Evolutionary conservation across 2,888 invertebrate species (phyloP).

Genomic region (Polylopha cassiicola): DNA sequence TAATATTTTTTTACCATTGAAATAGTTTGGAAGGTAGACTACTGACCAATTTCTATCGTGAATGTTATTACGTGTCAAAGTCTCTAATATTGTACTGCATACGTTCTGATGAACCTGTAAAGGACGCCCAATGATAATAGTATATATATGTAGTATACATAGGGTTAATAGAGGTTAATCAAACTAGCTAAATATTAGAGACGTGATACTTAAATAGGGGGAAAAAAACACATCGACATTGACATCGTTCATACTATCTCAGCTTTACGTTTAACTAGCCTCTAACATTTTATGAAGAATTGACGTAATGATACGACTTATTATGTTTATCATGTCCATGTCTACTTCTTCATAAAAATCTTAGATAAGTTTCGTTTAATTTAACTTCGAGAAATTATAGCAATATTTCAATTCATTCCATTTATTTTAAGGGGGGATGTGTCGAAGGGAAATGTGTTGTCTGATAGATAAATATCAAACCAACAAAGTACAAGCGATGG

Average conservation of each 20-base stretch:
- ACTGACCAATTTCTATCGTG: slow-evolving; percentile 55
- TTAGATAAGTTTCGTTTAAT: slow-evolving; percentile 21
- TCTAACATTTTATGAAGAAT: slow-evolving; percentile 2
- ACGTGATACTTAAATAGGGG: too few species aligned
- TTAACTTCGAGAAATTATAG: slow-evolving; percentile 32
- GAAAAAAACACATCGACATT: slow-evolving; percentile 34
- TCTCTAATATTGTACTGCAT: too few species aligned
- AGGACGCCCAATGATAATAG: too few species aligned
- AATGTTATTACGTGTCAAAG: slow-evolving; percentile 33
- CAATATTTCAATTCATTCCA: slow-evolving; percentile 60
- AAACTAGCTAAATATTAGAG: too few species aligned
- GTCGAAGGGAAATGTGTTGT: slow-evolving; percentile 32
- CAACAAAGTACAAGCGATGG: slow-evolving; percentile 69
- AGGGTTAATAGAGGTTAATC: too few species aligned
- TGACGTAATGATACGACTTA: slow-evolving; percentile 6
- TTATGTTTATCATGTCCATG: too few species aligned
- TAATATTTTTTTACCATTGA: slow-evolving; percentile 70
- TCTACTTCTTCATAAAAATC: slow-evolving; percentile 10
- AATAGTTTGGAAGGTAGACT: slow-evolving; percentile 53
- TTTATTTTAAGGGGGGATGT: slow-evolving; percentile 42
- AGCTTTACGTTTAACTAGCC: slow-evolving; percentile 48
- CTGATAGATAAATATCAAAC: slow-evolving; percentile 45
- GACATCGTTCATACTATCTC: slow-evolving; percentile 50
- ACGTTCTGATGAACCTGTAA: too few species aligned
- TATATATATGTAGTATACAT: too few species aligned